Evolutionary conservation across 2,797 vertebrate species (phyloP).

Genomic region (Aviceda cuculoides): DNA sequence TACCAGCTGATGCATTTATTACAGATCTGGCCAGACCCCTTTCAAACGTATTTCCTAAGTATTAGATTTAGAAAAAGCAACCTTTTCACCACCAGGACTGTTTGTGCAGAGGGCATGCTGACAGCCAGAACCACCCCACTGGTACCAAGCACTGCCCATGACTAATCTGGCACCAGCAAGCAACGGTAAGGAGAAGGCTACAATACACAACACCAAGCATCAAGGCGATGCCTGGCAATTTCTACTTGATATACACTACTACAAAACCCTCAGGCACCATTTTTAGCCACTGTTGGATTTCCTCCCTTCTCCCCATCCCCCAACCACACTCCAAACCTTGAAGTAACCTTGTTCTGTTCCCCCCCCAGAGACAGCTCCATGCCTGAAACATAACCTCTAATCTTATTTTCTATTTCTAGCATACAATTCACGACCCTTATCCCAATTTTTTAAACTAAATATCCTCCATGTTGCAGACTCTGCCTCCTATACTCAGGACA

Average conservation of each 20-base stretch:
- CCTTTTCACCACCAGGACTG: background rate
- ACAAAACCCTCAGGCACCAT: background rate
- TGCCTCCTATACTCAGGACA: background rate
- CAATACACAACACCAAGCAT: background rate
- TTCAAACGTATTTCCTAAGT: background rate
- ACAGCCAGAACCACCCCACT: background rate
- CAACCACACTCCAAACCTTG: constrained; percentile 53
- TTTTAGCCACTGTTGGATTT: constrained; percentile 34
- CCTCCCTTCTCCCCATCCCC: constrained; percentile 42
- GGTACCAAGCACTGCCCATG: background rate
- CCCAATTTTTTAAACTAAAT: constrained; percentile 61
- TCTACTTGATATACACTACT: background rate
- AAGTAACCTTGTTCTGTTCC: constrained; percentile 55
- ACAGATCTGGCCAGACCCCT: background rate
- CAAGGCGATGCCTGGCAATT: background rate
- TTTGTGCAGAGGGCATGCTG: background rate
- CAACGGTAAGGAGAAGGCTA: background rate
- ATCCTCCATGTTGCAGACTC: background rate
- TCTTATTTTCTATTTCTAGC: constrained; percentile 69
- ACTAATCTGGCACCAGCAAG: background rate
- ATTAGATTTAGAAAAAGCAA: background rate
- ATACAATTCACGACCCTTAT: constrained; percentile 62
- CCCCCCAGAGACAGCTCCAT: constrained; percentile 19
- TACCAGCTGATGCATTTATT: background rate
- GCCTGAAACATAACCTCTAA: constrained; percentile 68